Conservation (phyloP, 1,140 invertebrate species). For the Ctenoplectra terminalis region DNA sequence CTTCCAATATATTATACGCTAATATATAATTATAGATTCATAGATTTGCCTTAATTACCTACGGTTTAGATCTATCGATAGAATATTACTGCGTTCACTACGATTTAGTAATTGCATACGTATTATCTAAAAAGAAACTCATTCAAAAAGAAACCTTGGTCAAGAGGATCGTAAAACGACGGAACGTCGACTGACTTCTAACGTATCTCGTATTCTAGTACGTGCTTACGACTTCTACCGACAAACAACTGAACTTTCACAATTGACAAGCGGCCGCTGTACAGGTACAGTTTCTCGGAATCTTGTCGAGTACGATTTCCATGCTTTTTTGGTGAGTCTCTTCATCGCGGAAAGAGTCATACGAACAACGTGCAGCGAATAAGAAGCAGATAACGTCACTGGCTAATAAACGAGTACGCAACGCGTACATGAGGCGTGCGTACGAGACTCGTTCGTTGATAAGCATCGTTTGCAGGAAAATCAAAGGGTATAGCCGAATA, state of each 20-base stretch:
- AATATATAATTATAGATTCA: no score
- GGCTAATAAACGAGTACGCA: constrained; percentile 47
- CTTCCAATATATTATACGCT: no score
- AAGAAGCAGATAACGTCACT: constrained; percentile 36
- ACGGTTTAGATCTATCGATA: no score
- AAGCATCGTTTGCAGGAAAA: background rate
- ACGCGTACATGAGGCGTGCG: background rate
- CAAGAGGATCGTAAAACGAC: background rate
- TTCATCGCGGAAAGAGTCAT: constrained; percentile 40
- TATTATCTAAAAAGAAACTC: background rate
- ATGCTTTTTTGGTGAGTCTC: constrained; percentile 50
- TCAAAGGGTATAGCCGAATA: no score
- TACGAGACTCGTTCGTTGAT: background rate
- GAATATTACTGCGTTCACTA: no score
- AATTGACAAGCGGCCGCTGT: constrained; percentile 40
- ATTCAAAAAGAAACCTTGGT: background rate
- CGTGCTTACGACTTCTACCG: constrained; percentile 16
- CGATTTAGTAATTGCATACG: no score
- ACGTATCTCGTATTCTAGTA: constrained; percentile 25
- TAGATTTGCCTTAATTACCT: no score
- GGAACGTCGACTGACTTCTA: constrained; percentile 12
- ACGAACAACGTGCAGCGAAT: constrained; percentile 45
- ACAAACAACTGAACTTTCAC: constrained; percentile 55
- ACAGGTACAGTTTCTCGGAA: constrained; percentile 38
- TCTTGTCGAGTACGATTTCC: constrained; percentile 36